Evolutionary conservation across 2,113 vertebrate genomes (phyloP).

Genomic region (Malurus elegans): DNA sequence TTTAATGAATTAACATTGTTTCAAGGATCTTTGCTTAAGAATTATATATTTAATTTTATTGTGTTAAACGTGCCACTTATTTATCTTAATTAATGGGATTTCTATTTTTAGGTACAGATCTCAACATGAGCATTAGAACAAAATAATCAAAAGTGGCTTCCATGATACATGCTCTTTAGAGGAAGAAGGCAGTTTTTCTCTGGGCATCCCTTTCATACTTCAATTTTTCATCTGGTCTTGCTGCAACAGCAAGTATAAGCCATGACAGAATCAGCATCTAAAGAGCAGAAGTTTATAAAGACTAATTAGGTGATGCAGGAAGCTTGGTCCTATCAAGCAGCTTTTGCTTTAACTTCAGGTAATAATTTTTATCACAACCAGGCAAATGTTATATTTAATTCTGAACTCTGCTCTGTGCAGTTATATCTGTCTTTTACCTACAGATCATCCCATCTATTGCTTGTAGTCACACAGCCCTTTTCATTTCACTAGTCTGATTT

Average conservation of each 20-base stretch:
- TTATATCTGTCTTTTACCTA: neutral
- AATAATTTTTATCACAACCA: neutral
- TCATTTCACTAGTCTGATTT: neutral
- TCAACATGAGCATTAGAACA: neutral
- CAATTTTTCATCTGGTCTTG: neutral
- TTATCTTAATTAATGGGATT: slow-evolving; percentile 39
- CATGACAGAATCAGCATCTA: neutral
- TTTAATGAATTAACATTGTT: slow-evolving; percentile 41
- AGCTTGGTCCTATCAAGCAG: neutral
- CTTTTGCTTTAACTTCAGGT: neutral
- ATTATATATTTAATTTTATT: slow-evolving; percentile 24
- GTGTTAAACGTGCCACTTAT: slow-evolving; percentile 7
- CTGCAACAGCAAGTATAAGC: neutral
- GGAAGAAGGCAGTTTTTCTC: neutral
- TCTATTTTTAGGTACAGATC: slow-evolving; percentile 40
- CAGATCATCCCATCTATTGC: neutral
- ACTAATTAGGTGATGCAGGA: neutral
- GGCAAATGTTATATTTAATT: neutral
- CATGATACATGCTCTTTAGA: neutral
- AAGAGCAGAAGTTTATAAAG: neutral
- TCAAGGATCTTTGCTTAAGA: neutral
- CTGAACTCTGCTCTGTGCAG: neutral
- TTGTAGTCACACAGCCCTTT: neutral
- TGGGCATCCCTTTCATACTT: neutral
- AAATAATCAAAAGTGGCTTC: neutral